Conservation (phyloP, 1,140 invertebrate genomes). For the Neuroterus valhalla region DNA sequence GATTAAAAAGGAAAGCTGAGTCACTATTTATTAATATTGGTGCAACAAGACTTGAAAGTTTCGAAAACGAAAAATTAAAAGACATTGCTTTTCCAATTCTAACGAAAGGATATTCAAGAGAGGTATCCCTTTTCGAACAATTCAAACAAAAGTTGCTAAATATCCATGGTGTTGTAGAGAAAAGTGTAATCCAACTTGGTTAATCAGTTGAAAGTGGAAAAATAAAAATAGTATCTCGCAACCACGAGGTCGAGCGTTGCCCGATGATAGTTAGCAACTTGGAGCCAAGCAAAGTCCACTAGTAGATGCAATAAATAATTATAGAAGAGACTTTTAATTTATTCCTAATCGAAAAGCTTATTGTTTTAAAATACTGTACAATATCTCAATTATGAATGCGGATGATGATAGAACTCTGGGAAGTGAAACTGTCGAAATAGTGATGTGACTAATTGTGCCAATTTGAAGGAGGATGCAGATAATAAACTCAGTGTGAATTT, state of each 20-base stretch:
- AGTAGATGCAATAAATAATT: background rate
- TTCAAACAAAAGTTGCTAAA: too few species aligned
- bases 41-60: background rate
- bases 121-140: background rate
- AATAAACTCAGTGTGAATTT: background rate
- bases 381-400: too few species aligned
- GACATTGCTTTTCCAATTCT: slow-evolving; percentile 52
- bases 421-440: background rate
- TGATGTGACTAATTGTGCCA: slow-evolving; percentile 1
- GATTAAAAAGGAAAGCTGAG: background rate
- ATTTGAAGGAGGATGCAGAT: background rate
- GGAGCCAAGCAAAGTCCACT: background rate
- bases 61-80: slow-evolving; percentile 34
- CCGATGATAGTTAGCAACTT: slow-evolving; percentile 1
- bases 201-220: background rate
- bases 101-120: slow-evolving; percentile 38
- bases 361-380: too few species aligned
- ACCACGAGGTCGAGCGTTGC: slow-evolving; percentile 21
- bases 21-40: background rate
- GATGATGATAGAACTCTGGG: background rate
- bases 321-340: background rate
- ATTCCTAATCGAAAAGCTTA: background rate
- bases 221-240: slow-evolving; percentile 8
- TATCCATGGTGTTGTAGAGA: too few species aligned
- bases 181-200: too few species aligned